phyloP scores from a whole-genome alignment of 2,888 invertebrate genomes.

The Cephus spinipes region DNA sequence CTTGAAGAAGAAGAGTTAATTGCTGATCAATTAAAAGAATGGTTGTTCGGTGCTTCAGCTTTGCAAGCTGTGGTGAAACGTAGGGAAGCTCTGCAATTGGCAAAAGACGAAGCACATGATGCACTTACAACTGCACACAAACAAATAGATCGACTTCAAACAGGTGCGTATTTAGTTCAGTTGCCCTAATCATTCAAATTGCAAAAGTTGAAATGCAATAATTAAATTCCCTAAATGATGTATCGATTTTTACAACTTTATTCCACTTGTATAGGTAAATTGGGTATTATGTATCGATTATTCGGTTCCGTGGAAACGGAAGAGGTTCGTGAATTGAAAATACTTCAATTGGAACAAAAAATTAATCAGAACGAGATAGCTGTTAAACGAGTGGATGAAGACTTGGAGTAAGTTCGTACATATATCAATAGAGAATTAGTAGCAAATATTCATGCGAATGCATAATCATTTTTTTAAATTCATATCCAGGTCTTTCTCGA shows the following conservation, averaged over 20 bases:
- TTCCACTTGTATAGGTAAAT: constrained; percentile 69
- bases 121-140: constrained; percentile 68
- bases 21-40: constrained; percentile 87
- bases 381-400: constrained; percentile 71
- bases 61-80: constrained; percentile 80
- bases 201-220: not conserved
- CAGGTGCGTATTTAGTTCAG: constrained; percentile 54
- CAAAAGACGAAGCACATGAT: constrained; percentile 79
- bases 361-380: constrained; percentile 73
- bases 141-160: constrained; percentile 68
- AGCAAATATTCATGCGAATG: not conserved
- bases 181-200: not conserved
- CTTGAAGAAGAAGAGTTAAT: constrained; percentile 86
- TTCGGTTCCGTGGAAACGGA: constrained; percentile 83
- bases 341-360: constrained; percentile 76
- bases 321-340: constrained; percentile 78
- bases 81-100: constrained; percentile 79
- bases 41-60: constrained; percentile 81
- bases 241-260: not conserved
- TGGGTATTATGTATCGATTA: constrained; percentile 78
- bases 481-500: constrained; percentile 75
- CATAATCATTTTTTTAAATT: constrained; percentile 24
- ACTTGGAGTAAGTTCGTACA: constrained; percentile 71
- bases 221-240: not conserved
- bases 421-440: constrained; percentile 5